Conservation (phyloP, 2,113 vertebrate species). For the Oenanthe melanoleuca region DNA sequence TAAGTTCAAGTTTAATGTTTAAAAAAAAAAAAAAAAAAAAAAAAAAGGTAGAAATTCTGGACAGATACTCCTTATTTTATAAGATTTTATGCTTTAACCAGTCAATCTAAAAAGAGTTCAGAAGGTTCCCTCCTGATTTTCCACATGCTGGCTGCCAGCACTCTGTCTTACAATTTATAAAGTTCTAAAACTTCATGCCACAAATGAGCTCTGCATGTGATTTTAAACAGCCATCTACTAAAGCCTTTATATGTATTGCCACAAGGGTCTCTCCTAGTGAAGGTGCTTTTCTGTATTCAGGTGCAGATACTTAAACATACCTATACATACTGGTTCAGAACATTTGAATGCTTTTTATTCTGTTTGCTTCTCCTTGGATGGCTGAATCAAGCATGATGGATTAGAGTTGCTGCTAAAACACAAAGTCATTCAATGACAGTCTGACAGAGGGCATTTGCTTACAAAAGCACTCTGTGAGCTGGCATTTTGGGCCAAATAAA, state of each 20-base stretch:
- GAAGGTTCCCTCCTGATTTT: not conserved
- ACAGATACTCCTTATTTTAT: not conserved
- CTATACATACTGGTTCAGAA: not conserved
- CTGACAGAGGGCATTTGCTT: constrained; percentile 23
- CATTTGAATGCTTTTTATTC: not conserved
- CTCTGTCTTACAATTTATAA: not conserved
- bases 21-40: not conserved
- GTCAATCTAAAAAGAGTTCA: not conserved
- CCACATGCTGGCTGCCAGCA: not conserved
- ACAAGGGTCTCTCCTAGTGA: not conserved
- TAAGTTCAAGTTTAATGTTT: not conserved
- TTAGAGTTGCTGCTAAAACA: not conserved
- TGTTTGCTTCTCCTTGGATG: not conserved
- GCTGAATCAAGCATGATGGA: not conserved
- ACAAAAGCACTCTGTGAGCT: not conserved
- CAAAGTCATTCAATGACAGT: constrained; percentile 36
- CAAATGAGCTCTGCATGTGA: not conserved
- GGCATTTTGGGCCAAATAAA: constrained; percentile 41
- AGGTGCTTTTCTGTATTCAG: not conserved
- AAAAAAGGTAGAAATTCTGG: not conserved
- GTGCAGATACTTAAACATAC: not conserved
- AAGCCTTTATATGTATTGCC: not conserved
- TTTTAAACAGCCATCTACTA: not conserved
- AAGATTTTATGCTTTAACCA: not conserved
- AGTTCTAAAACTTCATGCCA: not conserved